Base-by-base conservation (phyloP, 2,888 invertebrate genomes). In the Dolichopus griseipennis region DNA sequence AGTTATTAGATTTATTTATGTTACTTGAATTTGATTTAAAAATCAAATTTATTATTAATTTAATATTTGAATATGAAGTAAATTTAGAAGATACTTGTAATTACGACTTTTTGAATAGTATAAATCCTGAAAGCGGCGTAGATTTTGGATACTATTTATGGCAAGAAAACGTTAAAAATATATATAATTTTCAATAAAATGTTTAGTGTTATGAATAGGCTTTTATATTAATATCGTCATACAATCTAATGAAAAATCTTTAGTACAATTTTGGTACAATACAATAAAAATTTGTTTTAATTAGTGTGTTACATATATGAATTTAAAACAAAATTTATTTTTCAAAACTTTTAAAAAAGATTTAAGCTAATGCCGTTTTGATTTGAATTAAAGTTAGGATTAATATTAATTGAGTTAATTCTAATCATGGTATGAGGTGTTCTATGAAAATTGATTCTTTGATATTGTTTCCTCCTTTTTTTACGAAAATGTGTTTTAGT, bases 401-500 rank as follows among this genome's bases (percentile, higher is more conserved):
- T 84, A 62, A 90, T 83, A 73, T 85, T 85, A 70, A 93, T 88
- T 1, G 86, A 84, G 77, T 92, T 92, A 68, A 93, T 92, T 76
- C 92, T 85, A 66, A 93, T 78, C 83, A 88, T 87, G 5, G 92
- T 91, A 74, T 89, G 87, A 61, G 88, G 87, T 3, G 86, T 82
- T 75, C 90, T 85, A 74, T 84, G 85, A 78, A 86, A 93, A 76
- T 91, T 88, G 62, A 91, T 88, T 73, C 90, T 86, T 82, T 86
- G 86, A 75, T 83, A 92, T 74, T 92, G 91, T 82, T 92, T 91
- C 82, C 91, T 88, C 73, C 87, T 84, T 74, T 86, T 90, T 79
- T 91, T 89, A 70, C 86, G 87, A 75, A 92, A 93, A 75, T 88
- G 85, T 37, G 90, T 89, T 79, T 89, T 89, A 2, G 91, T 92